These are phyloP conservation scores for Tetragnatha versicolor DNA, from an alignment of 1,140 invertebrate genomes.

Conservation along the genomic window DNA sequence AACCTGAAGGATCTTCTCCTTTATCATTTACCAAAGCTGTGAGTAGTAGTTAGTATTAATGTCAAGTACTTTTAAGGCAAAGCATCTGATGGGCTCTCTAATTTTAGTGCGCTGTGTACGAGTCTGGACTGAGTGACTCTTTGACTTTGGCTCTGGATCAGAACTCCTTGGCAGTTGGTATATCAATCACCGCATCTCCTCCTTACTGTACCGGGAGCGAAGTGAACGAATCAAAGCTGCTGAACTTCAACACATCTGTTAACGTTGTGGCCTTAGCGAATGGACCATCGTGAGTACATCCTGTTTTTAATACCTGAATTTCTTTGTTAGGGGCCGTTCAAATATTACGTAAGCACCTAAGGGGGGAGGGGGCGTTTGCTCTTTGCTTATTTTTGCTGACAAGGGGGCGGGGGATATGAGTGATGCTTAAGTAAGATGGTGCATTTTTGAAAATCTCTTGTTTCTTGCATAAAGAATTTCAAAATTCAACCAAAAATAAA, in stretches of 20 bases:
- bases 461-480: too few species aligned
- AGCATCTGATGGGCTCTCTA: neutral
- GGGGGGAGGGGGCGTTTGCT: too few species aligned
- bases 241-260: conserved; percentile 75
- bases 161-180: conserved; percentile 74
- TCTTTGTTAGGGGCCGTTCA: too few species aligned
- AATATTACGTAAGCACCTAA: too few species aligned
- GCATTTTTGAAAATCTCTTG: too few species aligned
- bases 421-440: too few species aligned
- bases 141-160: conserved; percentile 77
- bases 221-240: conserved; percentile 60
- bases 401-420: too few species aligned
- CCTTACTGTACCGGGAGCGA: conserved; percentile 46
- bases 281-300: conserved; percentile 78
- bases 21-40: conserved; percentile 82
- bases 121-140: conserved; percentile 74
- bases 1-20: conserved; percentile 73
- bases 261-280: conserved; percentile 75
- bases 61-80: conserved; percentile 35
- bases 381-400: too few species aligned
- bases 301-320: too few species aligned
- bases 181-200: conserved; percentile 67
- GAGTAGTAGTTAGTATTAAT: conserved; percentile 62
- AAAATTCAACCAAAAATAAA: too few species aligned
- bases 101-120: conserved; percentile 70